phyloP scores from a whole-genome alignment of 2,888 invertebrate genomes.

The Xestia xanthographa region DNA sequence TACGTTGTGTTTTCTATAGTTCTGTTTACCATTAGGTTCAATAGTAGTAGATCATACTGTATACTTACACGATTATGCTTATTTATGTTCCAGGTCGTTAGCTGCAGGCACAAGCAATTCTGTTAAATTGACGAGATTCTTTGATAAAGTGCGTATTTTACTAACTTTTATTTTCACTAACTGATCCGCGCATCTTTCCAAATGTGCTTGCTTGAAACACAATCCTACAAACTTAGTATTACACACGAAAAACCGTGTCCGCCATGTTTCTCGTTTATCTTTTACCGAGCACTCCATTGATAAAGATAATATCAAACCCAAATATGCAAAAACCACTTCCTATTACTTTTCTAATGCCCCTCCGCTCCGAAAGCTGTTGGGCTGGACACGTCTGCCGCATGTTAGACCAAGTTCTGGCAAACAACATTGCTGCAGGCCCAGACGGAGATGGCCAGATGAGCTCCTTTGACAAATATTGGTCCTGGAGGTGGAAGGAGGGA shows the following conservation, averaged over 20 bases:
- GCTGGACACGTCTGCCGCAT: not conserved
- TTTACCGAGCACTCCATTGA: slow-evolving; percentile 1
- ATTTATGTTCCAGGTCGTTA: slow-evolving; percentile 91
- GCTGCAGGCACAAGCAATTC: slow-evolving; percentile 98
- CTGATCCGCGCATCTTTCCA: too few species aligned
- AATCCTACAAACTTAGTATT: not conserved
- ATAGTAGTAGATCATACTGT: not conserved
- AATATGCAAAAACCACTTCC: slow-evolving; percentile 4
- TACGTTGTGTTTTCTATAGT: not conserved
- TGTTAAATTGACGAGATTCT: slow-evolving; percentile 98
- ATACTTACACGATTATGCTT: not conserved
- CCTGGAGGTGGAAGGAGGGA: not conserved
- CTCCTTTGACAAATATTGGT: not conserved
- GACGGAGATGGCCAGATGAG: not conserved
- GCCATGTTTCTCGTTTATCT: not conserved
- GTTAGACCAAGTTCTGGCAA: not conserved
- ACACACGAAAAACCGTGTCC: not conserved
- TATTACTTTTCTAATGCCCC: slow-evolving; percentile 3
- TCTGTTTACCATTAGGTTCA: not conserved
- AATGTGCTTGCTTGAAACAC: not conserved
- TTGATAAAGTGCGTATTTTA: slow-evolving; percentile 93
- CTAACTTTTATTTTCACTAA: not conserved
- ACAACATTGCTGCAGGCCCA: not conserved
- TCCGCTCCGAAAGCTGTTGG: not conserved
- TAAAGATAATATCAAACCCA: not conserved